Evolutionary conservation across 2,888 invertebrate genomes (phyloP), one percentile per base, ranked within the genome.

Genomic region (Ischnus inquisitorius): DNA sequence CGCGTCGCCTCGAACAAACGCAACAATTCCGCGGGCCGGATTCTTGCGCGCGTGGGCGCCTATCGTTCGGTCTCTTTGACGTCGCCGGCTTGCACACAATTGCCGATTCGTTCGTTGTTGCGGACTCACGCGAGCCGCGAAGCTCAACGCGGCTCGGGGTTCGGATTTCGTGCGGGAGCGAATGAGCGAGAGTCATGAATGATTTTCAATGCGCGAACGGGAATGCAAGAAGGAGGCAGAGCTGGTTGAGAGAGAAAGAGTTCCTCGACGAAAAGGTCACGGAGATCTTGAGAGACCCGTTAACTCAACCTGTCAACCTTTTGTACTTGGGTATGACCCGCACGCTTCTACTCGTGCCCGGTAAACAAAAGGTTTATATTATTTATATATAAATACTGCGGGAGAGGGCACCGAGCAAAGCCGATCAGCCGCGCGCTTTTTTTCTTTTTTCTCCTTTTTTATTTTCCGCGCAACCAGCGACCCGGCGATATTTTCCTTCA

Each of bases 221-320:
- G 54, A 54, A 41, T 10, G 71, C 39, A 2, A 41, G 68, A 69
- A 14, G n/a, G 68, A 34, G 62, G 19, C 12, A 41, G 41, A 65
- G 19, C n/a, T n/a, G n/a, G n/a, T n/a, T n/a, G n/a, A 65, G 22
- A 41, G 39, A 10, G 57, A 57, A 22, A 10, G 57, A 57, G 22
- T 4, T 12, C 64, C 19, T 39, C 68, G 68, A 78, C 46, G 71
- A 69, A 81, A 81, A 84, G 77, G 83, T 84, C 77, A 81, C 16
- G 69, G 34, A 71, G 80, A 83, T 83, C 72, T 46, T 51, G 64
- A 65, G 60, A 62, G 68, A 51, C 39, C 48, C 51, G 76, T 76
- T 80, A 65, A 82, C 67, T 67, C 67, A 77, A 34, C 67, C 67
- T 41, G 67, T 57, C 54, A 68, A 77, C 68, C 68, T 77, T 67